These are phyloP conservation scores for Sipha flava DNA, from an alignment of 1,140 invertebrate species.

Conservation along the genomic window DNA sequence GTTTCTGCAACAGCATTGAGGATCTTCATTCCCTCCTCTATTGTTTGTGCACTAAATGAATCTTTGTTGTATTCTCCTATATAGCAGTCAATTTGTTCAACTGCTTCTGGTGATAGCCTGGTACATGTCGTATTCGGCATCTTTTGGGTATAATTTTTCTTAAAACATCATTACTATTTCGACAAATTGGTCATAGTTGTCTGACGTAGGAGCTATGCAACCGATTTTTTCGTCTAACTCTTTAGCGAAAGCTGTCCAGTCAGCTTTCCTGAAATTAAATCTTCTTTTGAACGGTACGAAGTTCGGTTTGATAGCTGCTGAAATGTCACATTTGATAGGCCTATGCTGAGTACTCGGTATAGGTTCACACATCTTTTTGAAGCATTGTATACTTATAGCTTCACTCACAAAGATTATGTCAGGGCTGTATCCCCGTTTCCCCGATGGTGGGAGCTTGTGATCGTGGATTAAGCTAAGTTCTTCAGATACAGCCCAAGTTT, in stretches of 20 bases:
- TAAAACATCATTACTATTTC: background rate
- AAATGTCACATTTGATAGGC: slow-evolving; percentile 5
- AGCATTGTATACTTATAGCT: background rate
- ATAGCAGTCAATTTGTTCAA: background rate
- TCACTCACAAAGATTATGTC: slow-evolving; percentile 22
- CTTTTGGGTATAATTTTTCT: slow-evolving; percentile 1
- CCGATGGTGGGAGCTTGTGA: background rate
- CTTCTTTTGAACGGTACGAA: slow-evolving; percentile 6
- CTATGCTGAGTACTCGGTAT: slow-evolving; percentile 16
- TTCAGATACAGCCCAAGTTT: background rate
- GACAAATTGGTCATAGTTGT: background rate
- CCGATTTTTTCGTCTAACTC: background rate
- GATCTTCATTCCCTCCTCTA: background rate
- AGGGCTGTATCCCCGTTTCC: slow-evolving; percentile 16
- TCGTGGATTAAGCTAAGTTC: slow-evolving; percentile 18
- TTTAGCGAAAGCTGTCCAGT: background rate
- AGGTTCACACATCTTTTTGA: slow-evolving; percentile 6
- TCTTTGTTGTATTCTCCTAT: background rate
- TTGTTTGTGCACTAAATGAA: background rate
- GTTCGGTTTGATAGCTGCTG: background rate
- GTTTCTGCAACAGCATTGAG: background rate
- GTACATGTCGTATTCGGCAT: background rate
- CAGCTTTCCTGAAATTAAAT: no score
- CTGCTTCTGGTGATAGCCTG: background rate
- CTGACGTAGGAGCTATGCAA: background rate